These are phyloP conservation scores for Eriosoma lanigerum DNA, from an alignment of 1,140 invertebrate genomes.

Conservation along the genomic window DNA sequence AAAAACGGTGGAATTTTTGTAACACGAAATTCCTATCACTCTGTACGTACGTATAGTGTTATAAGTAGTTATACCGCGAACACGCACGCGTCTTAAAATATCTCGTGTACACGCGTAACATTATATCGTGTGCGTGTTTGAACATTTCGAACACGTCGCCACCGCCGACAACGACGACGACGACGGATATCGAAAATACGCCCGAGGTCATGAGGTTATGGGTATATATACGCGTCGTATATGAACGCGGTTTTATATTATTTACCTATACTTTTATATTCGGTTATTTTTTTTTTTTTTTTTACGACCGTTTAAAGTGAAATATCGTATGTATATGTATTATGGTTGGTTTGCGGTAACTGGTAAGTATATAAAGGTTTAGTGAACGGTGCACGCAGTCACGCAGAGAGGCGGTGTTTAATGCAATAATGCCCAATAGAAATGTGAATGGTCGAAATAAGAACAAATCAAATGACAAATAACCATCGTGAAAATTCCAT, in stretches of 20 bases:
- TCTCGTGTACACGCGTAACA: not conserved
- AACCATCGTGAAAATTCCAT: not conserved
- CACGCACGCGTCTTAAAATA: not conserved
- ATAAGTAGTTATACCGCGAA: too few species aligned
- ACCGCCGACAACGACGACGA: too few species aligned
- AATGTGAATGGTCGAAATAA: not conserved
- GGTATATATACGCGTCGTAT: not conserved
- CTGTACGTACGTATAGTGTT: too few species aligned
- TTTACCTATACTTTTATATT: slow-evolving; percentile 10
- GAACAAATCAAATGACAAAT: slow-evolving; percentile 11
- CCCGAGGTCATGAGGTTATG: not conserved
- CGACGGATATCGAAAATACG: slow-evolving; percentile 16
- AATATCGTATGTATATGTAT: not conserved
- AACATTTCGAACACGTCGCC: slow-evolving; percentile 3
- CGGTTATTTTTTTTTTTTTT: not conserved
- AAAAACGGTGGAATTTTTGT: too few species aligned
- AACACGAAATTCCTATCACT: too few species aligned
- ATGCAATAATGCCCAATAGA: not conserved
- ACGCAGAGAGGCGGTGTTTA: too few species aligned
- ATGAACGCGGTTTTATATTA: not conserved
- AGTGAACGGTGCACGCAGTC: too few species aligned
- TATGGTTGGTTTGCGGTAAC: not conserved
- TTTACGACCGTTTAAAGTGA: slow-evolving; percentile 5
- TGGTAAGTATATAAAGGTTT: not conserved
- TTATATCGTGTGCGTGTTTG: not conserved